Conservation (phyloP, 2,888 invertebrate genomes). For the Drosophila rubida region DNA sequence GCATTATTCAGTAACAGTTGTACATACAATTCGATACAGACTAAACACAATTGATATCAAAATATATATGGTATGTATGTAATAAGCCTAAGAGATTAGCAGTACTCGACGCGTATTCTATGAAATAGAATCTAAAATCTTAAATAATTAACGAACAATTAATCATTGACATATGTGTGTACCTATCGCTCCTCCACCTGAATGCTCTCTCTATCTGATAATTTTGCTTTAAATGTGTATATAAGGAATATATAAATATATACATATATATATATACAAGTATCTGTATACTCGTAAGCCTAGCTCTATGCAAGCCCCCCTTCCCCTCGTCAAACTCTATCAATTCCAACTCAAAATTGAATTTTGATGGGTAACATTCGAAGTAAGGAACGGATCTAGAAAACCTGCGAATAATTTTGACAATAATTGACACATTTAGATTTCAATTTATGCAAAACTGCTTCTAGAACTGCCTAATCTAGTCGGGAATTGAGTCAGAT, state of each 20-base stretch:
- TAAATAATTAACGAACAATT: constrained; percentile 15
- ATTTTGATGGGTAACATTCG: constrained; percentile 52
- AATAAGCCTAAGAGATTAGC: constrained; percentile 46
- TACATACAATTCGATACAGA: constrained; percentile 34
- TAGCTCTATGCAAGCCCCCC: constrained; percentile 43
- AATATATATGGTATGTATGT: constrained; percentile 31
- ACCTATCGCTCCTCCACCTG: constrained; percentile 78
- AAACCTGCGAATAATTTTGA: constrained; percentile 71
- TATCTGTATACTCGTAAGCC: constrained; percentile 44
- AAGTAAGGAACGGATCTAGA: constrained; percentile 16
- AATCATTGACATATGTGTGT: constrained; percentile 73
- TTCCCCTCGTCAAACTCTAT: constrained; percentile 31
- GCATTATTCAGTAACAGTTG: constrained; percentile 19
- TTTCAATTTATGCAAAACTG: constrained; percentile 37
- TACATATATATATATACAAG: constrained; percentile 32
- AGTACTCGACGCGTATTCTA: constrained; percentile 58
- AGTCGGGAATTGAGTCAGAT: constrained; percentile 31
- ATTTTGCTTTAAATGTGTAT: constrained; percentile 68
- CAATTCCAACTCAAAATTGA: constrained; percentile 62
- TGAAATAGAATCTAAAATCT: constrained; percentile 60
- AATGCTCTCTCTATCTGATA: constrained; percentile 67
- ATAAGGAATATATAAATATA: constrained; percentile 32
- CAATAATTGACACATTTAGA: constrained; percentile 62
- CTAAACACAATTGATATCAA: constrained; percentile 31
- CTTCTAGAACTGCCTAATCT: constrained; percentile 51